Evolutionary conservation across 2,888 invertebrate species (phyloP), one percentile per base, ranked within the genome.

Genomic region (Mesodorylaimus sp.): DNA sequence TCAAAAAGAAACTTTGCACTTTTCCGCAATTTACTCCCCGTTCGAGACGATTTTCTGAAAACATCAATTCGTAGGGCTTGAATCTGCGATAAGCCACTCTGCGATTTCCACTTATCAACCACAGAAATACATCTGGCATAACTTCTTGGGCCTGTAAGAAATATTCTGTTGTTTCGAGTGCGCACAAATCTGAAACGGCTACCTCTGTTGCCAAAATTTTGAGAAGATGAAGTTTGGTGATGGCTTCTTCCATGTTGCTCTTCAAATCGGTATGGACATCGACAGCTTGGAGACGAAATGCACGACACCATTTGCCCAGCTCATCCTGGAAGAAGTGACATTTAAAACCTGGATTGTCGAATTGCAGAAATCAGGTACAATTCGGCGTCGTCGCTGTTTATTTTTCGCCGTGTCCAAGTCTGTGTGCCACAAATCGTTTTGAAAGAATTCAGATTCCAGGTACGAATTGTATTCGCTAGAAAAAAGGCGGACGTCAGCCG

Each of bases 31-130:
- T 74, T 63, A 76, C 76, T 2, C 88, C 88, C 45, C 76, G 71
- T 63, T 87, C 86, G 58, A 82, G 79, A 37, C 79, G 77, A 1
- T 78, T 76, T 10, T 79, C 76, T 0, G 87, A 86, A 68, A 78
- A 85, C 50, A 86, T 76, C 2, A 87, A 72, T 60, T 84, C 80
- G 49, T 83, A 74, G 0, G 84, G 80, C 1, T 77, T 73, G 48
- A 87, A 76, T 49, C 87, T 73, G 58, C 83, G 80, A 66, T 87
- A 88, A 0, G 87, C 87, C 48, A 84, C 75, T 26, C 87, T 75
- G 63, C 83, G 83, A 0, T 81, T 82, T 48, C 81, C 82, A 61
- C 81, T 80, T 50, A 87, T 77, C 65, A 86, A 74, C 87, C 87
- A 88, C 25, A 88, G 71, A 59, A 87, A 86, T 25, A 87, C 74